A percentile compares a stretch with the other conserved stretches of the same genome.
Evolutionary conservation across 2,888 invertebrate genomes (phyloP).

Genomic region (Hetaerina titia): DNA sequence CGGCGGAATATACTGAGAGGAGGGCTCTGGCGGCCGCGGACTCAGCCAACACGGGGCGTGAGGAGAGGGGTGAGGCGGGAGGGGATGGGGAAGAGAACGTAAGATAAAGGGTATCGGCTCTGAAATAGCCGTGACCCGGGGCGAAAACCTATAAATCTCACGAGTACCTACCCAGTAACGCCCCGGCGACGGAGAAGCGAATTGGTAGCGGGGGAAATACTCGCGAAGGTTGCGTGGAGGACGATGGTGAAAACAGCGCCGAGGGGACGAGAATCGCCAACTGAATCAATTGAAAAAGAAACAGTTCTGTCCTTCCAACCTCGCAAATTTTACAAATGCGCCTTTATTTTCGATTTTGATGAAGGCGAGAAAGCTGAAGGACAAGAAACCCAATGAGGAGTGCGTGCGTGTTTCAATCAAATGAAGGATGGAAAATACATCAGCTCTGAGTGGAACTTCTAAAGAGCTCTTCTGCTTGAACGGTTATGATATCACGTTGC

Average conservation of each 20-base stretch:
- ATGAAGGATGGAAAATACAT: neutral
- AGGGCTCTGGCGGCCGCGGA: no score
- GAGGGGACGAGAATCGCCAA: neutral
- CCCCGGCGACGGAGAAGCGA: neutral
- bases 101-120: neutral
- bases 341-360: neutral
- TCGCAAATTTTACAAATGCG: neutral
- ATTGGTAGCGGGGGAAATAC: neutral
- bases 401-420: neutral
- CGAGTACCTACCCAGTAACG: neutral
- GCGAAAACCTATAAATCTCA: slow-evolving; percentile 24
- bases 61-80: neutral
- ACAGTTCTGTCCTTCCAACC: neutral
- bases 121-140: slow-evolving; percentile 11
- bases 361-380: neutral
- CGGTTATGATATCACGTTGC: no score
- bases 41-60: neutral
- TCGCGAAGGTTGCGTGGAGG: slow-evolving; percentile 41
- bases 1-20: neutral
- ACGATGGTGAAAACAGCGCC: neutral
- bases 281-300: neutral
- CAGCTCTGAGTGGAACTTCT: neutral
- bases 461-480: no score
- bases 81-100: neutral
- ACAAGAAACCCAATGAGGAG: neutral